Base-by-base conservation (phyloP, 2,888 invertebrate genomes). In the Ectropis crepuscularia region DNA sequence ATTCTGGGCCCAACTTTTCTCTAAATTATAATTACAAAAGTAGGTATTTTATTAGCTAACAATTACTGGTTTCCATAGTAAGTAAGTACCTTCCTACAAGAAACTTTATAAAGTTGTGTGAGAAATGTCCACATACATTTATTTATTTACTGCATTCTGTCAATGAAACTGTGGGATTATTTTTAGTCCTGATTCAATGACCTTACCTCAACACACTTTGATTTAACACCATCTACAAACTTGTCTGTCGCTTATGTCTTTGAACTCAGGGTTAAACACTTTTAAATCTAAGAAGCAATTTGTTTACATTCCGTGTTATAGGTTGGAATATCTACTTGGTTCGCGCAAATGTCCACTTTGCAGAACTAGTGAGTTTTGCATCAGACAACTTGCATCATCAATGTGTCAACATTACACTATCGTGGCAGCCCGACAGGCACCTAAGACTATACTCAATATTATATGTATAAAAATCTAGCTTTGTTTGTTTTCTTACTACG, bases 261-360 rank as follows among this genome's bases (percentile, higher is more conserved):
- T 51, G 55, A 55, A 64, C 64, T 51, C 59, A 60, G 47, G 51
- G 60, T 45, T 65, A 28, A 28, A 28, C 16, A 28, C 16, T 28
- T 28, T 28, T 28, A 48, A 36, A 62, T 61, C 50, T 51, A 41
- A 53, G 51, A 57, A 61, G 37, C 50, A 50, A 10, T 68, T 73
- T 81, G 76, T 83, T 81, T 80, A 79, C 73, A 70, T 78, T 79
- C 69, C 47, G 12, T 38, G 54, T 60, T 74, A 72, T 38, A 65
- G 65, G 74, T 74, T 64, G 65, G 74, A 73, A 70, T 67, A 66
- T 67, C 74, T 74, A 70, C 67, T 61, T 47, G 61, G 68, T 65
- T 79, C 79, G 79, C 74, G 80, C 69, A 74, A 76, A 76, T 69
- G 70, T 61, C 61, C 66, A 73, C 77, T 81, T 74, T 74, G 71